Evolutionary conservation across 2,113 vertebrate species (phyloP).

Genomic region (Lathamus discolor): DNA sequence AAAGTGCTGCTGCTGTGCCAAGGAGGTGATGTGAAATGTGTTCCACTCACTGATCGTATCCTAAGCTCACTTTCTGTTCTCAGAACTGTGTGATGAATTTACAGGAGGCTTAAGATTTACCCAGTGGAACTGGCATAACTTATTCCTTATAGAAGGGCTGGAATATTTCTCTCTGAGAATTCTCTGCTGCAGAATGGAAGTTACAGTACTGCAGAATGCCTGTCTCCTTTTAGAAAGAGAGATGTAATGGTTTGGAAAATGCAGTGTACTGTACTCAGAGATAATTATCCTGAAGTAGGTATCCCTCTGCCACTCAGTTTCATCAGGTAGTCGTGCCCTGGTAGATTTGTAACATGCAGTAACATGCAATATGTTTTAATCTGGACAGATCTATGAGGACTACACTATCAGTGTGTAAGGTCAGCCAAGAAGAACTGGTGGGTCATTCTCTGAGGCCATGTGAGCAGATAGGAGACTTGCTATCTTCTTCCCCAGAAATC

Average conservation of each 20-base stretch:
- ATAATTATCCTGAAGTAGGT: neutral
- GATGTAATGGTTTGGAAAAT: neutral
- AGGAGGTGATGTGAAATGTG: neutral
- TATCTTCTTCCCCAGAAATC: neutral
- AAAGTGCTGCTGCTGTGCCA: neutral
- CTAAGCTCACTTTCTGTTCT: neutral
- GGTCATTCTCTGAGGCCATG: neutral
- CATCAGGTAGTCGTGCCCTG: neutral
- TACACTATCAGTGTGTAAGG: neutral
- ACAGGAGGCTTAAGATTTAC: neutral
- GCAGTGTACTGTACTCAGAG: neutral
- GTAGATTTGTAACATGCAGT: neutral
- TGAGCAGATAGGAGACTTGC: neutral
- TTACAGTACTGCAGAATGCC: neutral
- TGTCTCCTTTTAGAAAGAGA: neutral
- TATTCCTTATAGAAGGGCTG: neutral
- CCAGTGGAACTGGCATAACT: neutral
- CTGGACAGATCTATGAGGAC: neutral
- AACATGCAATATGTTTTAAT: neutral
- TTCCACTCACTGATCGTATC: rapidly evolving
- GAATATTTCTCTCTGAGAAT: neutral
- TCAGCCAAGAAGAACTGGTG: neutral
- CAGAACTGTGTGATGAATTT: neutral
- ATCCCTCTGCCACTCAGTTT: neutral
- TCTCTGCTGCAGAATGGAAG: neutral